These are phyloP conservation scores for Delphinapterus leucas DNA, from an alignment of 2,113 vertebrate species.

Conservation along the genomic window DNA sequence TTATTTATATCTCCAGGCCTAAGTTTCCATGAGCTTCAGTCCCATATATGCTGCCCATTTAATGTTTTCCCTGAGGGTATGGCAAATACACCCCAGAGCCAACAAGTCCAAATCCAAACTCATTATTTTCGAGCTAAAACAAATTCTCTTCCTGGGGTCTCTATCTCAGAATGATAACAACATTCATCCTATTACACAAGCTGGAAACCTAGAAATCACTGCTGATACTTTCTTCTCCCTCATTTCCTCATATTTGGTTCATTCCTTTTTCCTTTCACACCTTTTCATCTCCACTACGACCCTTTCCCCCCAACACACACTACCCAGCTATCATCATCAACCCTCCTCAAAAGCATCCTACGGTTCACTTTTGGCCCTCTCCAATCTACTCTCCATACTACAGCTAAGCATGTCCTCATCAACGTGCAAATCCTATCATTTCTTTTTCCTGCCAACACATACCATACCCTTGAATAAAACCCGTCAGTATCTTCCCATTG, in stretches of 20 bases:
- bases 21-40: background rate
- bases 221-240: background rate
- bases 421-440: background rate
- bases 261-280: background rate
- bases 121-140: background rate
- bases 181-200: background rate
- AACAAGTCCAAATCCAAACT: background rate
- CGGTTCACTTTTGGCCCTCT: background rate
- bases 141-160: background rate
- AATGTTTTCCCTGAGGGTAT: background rate
- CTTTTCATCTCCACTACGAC: background rate
- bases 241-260: background rate
- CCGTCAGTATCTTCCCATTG: background rate
- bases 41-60: background rate
- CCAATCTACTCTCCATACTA: background rate
- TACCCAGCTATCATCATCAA: background rate
- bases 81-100: background rate
- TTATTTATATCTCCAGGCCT: background rate
- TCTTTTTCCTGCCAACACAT: background rate
- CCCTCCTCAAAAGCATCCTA: background rate
- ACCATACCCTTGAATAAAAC: background rate
- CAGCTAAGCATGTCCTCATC: background rate
- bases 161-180: background rate
- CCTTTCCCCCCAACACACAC: background rate
- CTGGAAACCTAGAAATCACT: background rate